Conservation (phyloP, 2,797 vertebrate species). For the Dryobates pubescens region DNA sequence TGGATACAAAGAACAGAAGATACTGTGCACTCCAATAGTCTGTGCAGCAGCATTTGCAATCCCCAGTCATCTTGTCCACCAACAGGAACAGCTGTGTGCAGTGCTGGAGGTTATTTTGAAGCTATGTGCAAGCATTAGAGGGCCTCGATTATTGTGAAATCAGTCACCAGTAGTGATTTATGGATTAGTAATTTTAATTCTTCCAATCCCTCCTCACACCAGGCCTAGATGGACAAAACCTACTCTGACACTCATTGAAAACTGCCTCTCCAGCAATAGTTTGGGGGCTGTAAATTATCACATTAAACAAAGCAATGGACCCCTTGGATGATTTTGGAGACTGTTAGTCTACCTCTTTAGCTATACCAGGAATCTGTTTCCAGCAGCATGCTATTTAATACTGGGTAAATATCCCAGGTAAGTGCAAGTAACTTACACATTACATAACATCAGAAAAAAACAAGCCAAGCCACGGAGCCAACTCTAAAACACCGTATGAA, state of each 20-base stretch:
- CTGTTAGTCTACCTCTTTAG: neutral
- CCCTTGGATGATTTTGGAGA: neutral
- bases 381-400: neutral
- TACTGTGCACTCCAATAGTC: neutral
- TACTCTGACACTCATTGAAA: neutral
- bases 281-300: neutral
- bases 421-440: neutral
- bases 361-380: neutral
- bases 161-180: neutral
- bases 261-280: neutral
- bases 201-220: neutral
- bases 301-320: neutral
- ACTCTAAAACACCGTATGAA: neutral
- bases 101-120: neutral
- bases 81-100: neutral
- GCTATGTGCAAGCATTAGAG: neutral
- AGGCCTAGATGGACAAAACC: neutral
- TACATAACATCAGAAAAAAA: neutral
- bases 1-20: neutral
- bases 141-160: neutral
- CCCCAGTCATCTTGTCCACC: neutral
- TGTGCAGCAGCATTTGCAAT: neutral
- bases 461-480: neutral
- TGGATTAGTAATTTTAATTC: neutral
- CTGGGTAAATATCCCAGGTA: neutral